Base-by-base conservation (phyloP, 1,140 invertebrate genomes). In the Calliopsis andreniformis region DNA sequence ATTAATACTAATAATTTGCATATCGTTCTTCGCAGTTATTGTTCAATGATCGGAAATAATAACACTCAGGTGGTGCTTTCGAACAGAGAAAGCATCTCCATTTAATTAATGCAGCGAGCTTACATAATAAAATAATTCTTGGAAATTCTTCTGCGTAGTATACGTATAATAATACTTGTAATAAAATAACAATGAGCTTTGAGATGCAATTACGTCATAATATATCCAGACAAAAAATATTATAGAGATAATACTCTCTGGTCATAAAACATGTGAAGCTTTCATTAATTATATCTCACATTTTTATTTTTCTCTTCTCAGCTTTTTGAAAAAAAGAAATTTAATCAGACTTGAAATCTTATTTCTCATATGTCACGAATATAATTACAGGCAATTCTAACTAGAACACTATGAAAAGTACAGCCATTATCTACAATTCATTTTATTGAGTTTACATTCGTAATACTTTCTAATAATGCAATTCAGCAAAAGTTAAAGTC, bases 11-110 rank as follows among this genome's bases (percentile, higher is more conserved):
- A 58, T 58, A 58, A 35, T 58, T 39, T n/a, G 5, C 30, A 3
- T n/a, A n/a, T 51, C 20, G 23, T 51, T 51, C 10, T 28, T 3
- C 7, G 0, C 8, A 51, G 12, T 32, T 56, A 56, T 35, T 18
- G 30, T 20, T 35, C 55, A 16, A 35, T 32, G 61, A 49, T 70
- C 59, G 35, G 18, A 16, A 68, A 56, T 68, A 25, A 56, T 68
- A 28, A 30, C 23, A 8, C 2, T 7, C 7, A 39, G 14, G 35
- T 0, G 12, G 1, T 18, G 58, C 35, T n/a, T 12, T 10, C 12
- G 18, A 47, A 58, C 42, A 43, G 2, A 6, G 18, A n/a, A 18
- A n/a, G 14, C 14, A 20, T 18, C 25, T 59, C 47, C 59, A 70
- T 70, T 70, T 49, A 70, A 59, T 70, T 32, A 59, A 30, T 18